Percentiles rank a stretch among this genome's conserved stretches.
Conservation (phyloP, 23 tunicate species). For the Diplosoma virens region DNA sequence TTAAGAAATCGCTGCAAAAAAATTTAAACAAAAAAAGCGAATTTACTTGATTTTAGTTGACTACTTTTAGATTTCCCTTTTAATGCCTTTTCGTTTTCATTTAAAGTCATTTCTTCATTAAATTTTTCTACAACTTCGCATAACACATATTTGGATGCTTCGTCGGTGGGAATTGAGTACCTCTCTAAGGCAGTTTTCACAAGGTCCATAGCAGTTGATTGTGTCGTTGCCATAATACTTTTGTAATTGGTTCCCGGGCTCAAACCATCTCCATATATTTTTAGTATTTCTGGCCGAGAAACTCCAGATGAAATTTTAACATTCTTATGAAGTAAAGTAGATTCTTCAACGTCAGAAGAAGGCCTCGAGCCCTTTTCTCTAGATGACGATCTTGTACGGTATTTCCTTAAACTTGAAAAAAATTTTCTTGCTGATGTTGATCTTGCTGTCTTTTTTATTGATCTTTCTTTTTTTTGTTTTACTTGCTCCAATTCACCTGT, state of each 20-base stretch:
- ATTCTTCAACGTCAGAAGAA: neutral
- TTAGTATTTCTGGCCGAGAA: constrained; percentile 76
- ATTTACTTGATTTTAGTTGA: neutral
- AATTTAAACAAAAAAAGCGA: neutral
- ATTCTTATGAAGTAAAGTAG: neutral
- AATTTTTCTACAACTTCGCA: constrained; percentile 86
- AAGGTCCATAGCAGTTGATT: constrained; percentile 77
- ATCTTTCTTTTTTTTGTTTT: constrained; percentile 27
- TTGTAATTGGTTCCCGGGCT: constrained; percentile 95
- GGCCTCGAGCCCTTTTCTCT: constrained; percentile 35
- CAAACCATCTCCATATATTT: constrained; percentile 82
- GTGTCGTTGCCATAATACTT: constrained; percentile 81
- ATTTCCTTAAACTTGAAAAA: constrained; percentile 63
- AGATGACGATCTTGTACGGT: constrained; percentile 71
- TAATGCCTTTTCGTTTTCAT: neutral
- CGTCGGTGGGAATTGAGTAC: constrained; percentile 50
- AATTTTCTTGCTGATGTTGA: constrained; percentile 77
- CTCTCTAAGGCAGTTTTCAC: constrained; percentile 77
- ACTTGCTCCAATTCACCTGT: constrained; percentile 44
- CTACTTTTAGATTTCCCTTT: neutral
- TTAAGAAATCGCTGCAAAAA: neutral
- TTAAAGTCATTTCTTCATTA: constrained; percentile 20
- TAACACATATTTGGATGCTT: constrained; percentile 43
- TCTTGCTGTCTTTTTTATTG: constrained; percentile 8
- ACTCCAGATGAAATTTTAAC: constrained; percentile 64